phyloP scores from a whole-genome alignment of 2,888 invertebrate species.

The Drosophila crucigera region DNA sequence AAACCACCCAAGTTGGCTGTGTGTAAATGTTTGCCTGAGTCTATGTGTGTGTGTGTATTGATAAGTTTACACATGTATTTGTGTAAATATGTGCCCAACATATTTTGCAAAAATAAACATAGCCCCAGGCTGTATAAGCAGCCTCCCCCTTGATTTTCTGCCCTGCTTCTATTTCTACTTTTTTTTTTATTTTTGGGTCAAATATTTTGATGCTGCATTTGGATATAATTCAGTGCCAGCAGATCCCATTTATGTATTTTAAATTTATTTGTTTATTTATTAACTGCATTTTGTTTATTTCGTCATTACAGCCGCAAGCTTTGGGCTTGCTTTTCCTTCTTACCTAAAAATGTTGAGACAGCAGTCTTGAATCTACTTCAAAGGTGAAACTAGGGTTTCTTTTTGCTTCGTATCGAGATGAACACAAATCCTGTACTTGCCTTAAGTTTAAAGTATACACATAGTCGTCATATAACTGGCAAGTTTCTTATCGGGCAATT shows the following conservation, averaged over 20 bases:
- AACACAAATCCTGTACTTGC: neutral
- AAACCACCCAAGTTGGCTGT: slow-evolving; percentile 41
- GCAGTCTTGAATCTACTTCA: neutral
- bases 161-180: neutral
- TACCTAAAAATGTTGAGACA: neutral
- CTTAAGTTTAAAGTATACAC: neutral
- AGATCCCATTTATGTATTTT: slow-evolving; percentile 62
- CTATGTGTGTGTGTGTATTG: slow-evolving; percentile 27
- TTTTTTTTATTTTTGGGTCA: slow-evolving; percentile 40
- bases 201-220: slow-evolving; percentile 35
- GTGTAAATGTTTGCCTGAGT: slow-evolving; percentile 11
- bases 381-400: slow-evolving; percentile 33
- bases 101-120: slow-evolving; percentile 80
- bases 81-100: slow-evolving; percentile 76
- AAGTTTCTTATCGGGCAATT: slow-evolving; percentile 57
- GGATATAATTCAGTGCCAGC: slow-evolving; percentile 10
- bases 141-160: slow-evolving; percentile 17
- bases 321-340: slow-evolving; percentile 38
- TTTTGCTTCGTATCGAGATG: neutral
- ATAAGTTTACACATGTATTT: slow-evolving; percentile 70
- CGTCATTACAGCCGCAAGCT: slow-evolving; percentile 55
- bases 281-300: slow-evolving; percentile 78
- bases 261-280: slow-evolving; percentile 82
- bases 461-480: slow-evolving; percentile 15
- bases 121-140: slow-evolving; percentile 65